phyloP scores from a whole-genome alignment of 2,888 invertebrate genomes.

The Aspidiotus destructor region DNA sequence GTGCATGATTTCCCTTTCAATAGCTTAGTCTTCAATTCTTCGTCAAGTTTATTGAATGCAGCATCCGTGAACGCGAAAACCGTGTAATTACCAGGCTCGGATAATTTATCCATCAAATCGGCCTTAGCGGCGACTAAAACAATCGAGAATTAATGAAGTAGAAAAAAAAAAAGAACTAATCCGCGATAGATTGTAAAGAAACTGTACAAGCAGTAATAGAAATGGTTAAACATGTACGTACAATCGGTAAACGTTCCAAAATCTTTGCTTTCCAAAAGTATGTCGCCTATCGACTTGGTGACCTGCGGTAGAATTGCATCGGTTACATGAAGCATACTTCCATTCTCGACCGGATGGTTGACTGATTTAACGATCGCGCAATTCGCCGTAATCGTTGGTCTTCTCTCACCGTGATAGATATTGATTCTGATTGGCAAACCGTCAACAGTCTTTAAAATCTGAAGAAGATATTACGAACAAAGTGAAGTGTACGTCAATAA shows the following conservation, averaged over 20 bases:
- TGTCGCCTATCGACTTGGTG: slow-evolving; percentile 42
- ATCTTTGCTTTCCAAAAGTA: slow-evolving; percentile 40
- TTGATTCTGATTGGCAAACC: slow-evolving; percentile 50
- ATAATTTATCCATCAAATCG: slow-evolving; percentile 48
- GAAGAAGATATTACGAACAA: not conserved
- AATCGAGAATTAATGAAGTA: too few relatives aligned
- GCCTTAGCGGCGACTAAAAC: slow-evolving; percentile 37
- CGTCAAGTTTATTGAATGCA: slow-evolving; percentile 47
- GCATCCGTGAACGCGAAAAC: slow-evolving; percentile 51
- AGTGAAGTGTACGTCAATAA: too few relatives aligned
- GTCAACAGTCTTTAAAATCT: slow-evolving; percentile 36
- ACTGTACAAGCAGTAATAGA: not conserved
- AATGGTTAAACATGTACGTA: slow-evolving; percentile 37
- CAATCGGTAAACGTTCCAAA: slow-evolving; percentile 50
- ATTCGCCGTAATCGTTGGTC: slow-evolving; percentile 53
- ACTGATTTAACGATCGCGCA: slow-evolving; percentile 53
- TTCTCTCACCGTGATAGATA: slow-evolving; percentile 47
- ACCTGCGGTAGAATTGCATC: slow-evolving; percentile 50
- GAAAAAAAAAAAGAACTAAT: too few relatives aligned
- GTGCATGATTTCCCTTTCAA: slow-evolving; percentile 52
- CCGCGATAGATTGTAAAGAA: not conserved
- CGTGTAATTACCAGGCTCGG: slow-evolving; percentile 48
- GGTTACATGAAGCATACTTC: slow-evolving; percentile 57
- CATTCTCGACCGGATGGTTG: slow-evolving; percentile 52
- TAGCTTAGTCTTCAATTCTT: slow-evolving; percentile 44